Conservation (phyloP, 2,888 invertebrate species). For the Bugula neritina region DNA sequence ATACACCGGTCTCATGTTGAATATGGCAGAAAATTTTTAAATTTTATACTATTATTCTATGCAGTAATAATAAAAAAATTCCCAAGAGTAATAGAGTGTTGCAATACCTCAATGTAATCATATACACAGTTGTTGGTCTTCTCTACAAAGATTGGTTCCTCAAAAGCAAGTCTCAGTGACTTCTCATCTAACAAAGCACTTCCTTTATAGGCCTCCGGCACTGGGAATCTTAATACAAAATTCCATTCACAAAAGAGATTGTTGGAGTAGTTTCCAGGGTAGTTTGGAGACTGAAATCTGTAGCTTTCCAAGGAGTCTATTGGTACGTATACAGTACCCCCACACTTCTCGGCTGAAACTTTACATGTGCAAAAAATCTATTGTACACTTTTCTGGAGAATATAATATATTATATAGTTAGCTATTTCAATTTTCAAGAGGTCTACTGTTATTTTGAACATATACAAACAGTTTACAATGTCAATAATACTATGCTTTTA, state of each 20-base stretch:
- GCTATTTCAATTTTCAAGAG: too few relatives aligned
- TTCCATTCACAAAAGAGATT: not conserved
- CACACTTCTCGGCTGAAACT: not conserved
- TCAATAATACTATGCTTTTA: too few relatives aligned
- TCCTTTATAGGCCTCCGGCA: not conserved
- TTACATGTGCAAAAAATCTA: not conserved
- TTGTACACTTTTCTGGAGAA: too few relatives aligned
- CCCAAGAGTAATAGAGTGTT: not conserved
- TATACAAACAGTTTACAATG: too few relatives aligned
- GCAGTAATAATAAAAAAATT: too few relatives aligned
- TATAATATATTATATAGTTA: too few relatives aligned
- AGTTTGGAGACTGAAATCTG: not conserved
- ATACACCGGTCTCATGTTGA: too few relatives aligned
- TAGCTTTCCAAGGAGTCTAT: not conserved
- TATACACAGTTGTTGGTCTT: not conserved
- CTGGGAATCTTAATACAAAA: not conserved
- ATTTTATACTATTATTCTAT: too few relatives aligned
- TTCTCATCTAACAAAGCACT: not conserved
- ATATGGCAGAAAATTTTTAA: too few relatives aligned
- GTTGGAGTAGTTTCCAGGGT: not conserved
- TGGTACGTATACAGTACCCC: not conserved
- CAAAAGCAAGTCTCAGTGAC: not conserved
- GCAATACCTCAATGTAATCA: not conserved
- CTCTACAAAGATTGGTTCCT: not conserved
- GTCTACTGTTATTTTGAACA: too few relatives aligned